Percentiles rank a stretch among this genome's conserved stretches.
Conservation (phyloP, 2,797 vertebrate species). For the Pristis pectinata region DNA sequence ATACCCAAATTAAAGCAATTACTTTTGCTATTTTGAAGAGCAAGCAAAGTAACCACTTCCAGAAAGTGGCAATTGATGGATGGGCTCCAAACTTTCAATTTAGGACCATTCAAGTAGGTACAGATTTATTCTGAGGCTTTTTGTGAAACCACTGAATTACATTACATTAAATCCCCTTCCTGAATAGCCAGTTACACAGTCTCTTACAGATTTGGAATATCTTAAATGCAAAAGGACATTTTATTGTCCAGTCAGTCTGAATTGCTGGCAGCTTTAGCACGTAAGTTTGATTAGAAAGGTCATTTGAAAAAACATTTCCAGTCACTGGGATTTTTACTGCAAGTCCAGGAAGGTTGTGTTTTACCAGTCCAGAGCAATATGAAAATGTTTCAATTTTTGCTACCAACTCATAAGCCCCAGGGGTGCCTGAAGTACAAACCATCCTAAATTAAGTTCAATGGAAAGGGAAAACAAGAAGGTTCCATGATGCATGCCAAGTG, state of each 20-base stretch:
- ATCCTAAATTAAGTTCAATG: background rate
- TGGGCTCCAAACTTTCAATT: constrained; percentile 6
- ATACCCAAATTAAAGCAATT: background rate
- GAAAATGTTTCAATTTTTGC: background rate
- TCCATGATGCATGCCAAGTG: background rate
- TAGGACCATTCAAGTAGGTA: background rate
- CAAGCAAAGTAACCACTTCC: background rate
- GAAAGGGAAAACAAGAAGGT: background rate
- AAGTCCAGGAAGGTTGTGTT: background rate
- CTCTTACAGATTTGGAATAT: background rate
- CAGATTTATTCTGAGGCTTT: background rate
- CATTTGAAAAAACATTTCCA: background rate
- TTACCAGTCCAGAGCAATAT: background rate
- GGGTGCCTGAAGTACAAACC: background rate
- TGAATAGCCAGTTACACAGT: background rate
- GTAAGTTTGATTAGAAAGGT: constrained; percentile 2
- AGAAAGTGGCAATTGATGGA: background rate
- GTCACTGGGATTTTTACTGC: background rate
- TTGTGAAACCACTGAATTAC: background rate
- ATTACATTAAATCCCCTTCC: constrained; percentile 1
- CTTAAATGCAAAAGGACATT: background rate
- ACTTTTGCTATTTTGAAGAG: background rate
- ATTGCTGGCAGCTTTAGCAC: background rate
- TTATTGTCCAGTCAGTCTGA: constrained; percentile 1
- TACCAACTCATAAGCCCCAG: background rate